Evolutionary conservation across 1,140 invertebrate species (phyloP).

Genomic region (Aporrectodea caliginosa): DNA sequence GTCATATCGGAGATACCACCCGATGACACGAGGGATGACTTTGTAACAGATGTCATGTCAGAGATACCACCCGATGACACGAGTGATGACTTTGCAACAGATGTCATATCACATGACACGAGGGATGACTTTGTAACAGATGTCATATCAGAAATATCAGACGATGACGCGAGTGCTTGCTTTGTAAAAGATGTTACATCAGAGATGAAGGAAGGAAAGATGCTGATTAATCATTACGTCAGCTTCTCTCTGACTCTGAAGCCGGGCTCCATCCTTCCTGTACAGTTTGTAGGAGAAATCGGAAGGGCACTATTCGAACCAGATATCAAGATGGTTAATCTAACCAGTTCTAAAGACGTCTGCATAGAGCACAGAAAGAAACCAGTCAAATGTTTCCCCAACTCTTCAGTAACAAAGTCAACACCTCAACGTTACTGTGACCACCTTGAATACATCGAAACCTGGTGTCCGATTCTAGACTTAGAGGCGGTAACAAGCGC

Average conservation of each 20-base stretch:
- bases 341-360: slow-evolving; percentile 42
- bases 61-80: too few relatives aligned
- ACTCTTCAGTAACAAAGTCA: background rate
- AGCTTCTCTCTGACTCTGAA: slow-evolving; percentile 40
- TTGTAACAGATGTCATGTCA: too few relatives aligned
- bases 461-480: slow-evolving; percentile 43
- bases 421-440: background rate
- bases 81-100: too few relatives aligned
- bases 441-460: slow-evolving; percentile 36
- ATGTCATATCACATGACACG: too few relatives aligned
- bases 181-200: slow-evolving; percentile 46
- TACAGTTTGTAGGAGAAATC: slow-evolving; percentile 40
- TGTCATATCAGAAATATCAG: too few relatives aligned
- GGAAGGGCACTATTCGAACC: slow-evolving; percentile 39
- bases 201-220: slow-evolving; percentile 37
- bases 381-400: slow-evolving; percentile 30
- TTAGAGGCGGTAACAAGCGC: slow-evolving; percentile 43
- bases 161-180: too few relatives aligned
- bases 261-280: slow-evolving; percentile 37
- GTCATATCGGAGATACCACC: too few relatives aligned
- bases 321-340: slow-evolving; percentile 42
- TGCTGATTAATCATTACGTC: slow-evolving; percentile 36
- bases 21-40: too few relatives aligned
- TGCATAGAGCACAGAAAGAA: slow-evolving; percentile 45
- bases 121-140: too few relatives aligned